phyloP scores from a whole-genome alignment of 2,797 vertebrate species.

The Halcyon leucocephala region DNA sequence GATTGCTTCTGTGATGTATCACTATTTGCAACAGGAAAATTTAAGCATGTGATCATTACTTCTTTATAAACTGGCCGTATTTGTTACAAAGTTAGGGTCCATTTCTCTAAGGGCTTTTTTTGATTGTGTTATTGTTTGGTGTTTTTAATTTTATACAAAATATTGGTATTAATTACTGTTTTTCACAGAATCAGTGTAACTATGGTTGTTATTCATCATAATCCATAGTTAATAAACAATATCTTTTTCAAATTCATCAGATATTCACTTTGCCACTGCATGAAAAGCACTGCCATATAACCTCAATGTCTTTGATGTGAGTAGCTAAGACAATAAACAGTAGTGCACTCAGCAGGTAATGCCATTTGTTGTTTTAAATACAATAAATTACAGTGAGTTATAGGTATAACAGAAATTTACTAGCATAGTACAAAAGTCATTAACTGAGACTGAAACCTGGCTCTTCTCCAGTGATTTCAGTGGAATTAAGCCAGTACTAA shows the following conservation, averaged over 20 bases:
- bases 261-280: not conserved
- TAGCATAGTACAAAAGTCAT: not conserved
- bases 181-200: not conserved
- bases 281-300: not conserved
- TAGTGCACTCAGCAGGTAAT: not conserved
- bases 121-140: accelerated
- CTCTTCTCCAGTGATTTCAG: not conserved
- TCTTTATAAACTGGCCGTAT: not conserved
- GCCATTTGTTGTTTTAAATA: not conserved
- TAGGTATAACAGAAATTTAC: not conserved
- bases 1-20: not conserved
- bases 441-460: not conserved
- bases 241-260: not conserved
- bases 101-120: not conserved
- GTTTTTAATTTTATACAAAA: not conserved
- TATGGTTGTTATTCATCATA: not conserved
- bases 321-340: not conserved
- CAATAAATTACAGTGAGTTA: not conserved
- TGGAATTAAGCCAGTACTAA: slow-evolving; percentile 1
- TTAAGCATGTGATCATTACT: not conserved
- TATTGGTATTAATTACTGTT: not conserved
- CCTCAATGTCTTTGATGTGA: not conserved
- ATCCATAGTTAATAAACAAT: not conserved
- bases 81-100: not conserved
- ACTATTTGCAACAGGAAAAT: not conserved